A percentile compares a stretch with the other conserved stretches of the same genome.
These are phyloP conservation scores for Dendrocincla fuliginosa DNA, from an alignment of 2,797 vertebrate genomes.

Conservation along the genomic window DNA sequence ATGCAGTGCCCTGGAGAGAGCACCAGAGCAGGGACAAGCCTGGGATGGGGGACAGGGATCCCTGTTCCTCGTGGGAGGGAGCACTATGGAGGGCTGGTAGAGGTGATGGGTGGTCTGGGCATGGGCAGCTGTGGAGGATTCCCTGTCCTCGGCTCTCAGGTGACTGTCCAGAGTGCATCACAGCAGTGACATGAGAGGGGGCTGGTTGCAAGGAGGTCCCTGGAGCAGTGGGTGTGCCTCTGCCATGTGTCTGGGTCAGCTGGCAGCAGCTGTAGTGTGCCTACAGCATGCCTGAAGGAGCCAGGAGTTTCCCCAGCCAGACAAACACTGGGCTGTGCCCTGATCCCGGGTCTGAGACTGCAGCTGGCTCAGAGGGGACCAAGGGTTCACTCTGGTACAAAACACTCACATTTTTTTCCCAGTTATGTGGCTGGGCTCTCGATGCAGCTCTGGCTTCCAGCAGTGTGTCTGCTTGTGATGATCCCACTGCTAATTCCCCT, in stretches of 20 bases:
- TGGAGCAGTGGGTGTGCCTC: accelerated
- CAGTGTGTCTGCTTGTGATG: neutral
- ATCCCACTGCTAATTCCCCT: neutral
- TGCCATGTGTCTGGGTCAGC: neutral
- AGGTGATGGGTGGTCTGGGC: neutral
- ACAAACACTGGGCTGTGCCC: accelerated
- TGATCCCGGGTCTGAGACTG: neutral
- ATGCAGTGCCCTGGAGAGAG: neutral
- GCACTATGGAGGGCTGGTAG: neutral
- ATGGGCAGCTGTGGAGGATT: neutral
- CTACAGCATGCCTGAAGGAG: neutral
- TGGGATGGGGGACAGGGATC: neutral
- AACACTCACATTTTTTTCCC: neutral
- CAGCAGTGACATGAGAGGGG: neutral
- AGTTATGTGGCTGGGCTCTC: accelerated
- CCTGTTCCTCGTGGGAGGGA: neutral
- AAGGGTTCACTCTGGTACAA: neutral
- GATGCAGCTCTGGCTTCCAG: neutral
- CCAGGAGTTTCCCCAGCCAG: neutral
- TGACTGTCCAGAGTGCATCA: neutral
- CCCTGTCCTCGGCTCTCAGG: neutral
- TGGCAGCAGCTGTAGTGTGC: neutral
- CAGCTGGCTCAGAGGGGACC: neutral
- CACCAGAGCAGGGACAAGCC: neutral
- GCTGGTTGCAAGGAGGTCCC: neutral